A percentile compares a stretch with the other conserved stretches of the same genome.
phyloP scores from a whole-genome alignment of 2,888 invertebrate genomes.

The Netelia fuscicornis region DNA sequence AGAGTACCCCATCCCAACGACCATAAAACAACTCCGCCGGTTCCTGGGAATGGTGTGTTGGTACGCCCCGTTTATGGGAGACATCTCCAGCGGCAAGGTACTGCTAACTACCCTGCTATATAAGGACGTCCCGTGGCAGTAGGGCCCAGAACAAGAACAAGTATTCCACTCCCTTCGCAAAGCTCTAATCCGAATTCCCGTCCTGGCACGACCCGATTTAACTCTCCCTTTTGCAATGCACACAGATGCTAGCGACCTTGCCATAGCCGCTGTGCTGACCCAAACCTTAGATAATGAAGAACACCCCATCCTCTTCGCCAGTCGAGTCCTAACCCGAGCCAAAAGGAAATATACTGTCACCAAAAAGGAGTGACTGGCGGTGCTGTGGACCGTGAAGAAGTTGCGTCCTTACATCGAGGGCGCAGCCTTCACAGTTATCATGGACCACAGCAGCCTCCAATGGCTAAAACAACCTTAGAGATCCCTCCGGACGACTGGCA shows the following conservation, averaged over 20 bases:
- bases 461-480: too few relatives aligned
- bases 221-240: neutral
- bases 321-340: conserved; percentile 38
- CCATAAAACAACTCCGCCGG: neutral
- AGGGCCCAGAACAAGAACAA: neutral
- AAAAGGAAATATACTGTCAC: conserved; percentile 67
- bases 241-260: conserved; percentile 10
- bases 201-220: neutral
- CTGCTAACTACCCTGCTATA: neutral
- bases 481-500: too few relatives aligned
- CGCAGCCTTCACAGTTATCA: too few relatives aligned
- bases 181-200: neutral
- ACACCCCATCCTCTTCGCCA: too few relatives aligned
- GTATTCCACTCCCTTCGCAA: neutral
- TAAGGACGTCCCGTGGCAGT: neutral
- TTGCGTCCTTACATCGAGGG: too few relatives aligned
- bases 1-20: neutral
- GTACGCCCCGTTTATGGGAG: conserved; percentile 13
- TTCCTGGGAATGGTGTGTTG: conserved; percentile 14
- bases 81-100: conserved; percentile 1
- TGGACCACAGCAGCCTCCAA: too few relatives aligned
- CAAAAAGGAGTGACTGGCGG: conserved; percentile 70
- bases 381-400: too few relatives aligned
- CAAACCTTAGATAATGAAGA: conserved; percentile 5
- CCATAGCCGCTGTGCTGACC: too few relatives aligned